Evolutionary conservation across 2,888 invertebrate species (phyloP).

Genomic region (Ophion costatus): DNA sequence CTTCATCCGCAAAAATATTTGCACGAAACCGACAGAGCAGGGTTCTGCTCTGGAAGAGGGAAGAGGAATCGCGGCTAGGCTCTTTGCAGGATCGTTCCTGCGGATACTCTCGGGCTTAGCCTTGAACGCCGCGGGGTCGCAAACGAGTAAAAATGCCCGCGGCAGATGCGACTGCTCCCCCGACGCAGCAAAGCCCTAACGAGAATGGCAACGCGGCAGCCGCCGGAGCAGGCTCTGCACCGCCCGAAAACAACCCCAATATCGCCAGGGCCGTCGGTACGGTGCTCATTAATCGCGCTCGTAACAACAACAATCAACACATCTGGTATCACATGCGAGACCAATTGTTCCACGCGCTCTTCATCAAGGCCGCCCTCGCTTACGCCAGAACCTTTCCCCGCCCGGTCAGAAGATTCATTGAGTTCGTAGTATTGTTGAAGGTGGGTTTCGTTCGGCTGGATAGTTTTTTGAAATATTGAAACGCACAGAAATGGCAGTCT

Average conservation of each 20-base stretch:
- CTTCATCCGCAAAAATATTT: background rate
- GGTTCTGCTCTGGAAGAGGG: background rate
- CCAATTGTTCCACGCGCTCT: constrained; percentile 96
- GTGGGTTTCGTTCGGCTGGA: constrained; percentile 81
- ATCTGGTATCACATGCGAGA: constrained; percentile 94
- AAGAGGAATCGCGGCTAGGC: background rate
- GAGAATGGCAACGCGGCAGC: constrained; percentile 71
- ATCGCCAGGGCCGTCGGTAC: constrained; percentile 69
- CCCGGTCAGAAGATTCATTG: constrained; percentile 92
- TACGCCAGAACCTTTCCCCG: constrained; percentile 96
- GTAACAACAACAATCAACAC: constrained; percentile 86
- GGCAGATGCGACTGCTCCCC: constrained; percentile 71
- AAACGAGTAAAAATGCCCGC: constrained; percentile 73
- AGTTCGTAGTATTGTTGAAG: constrained; percentile 92
- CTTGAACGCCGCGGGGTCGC: background rate
- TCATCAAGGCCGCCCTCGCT: constrained; percentile 95
- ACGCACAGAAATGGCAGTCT: no score
- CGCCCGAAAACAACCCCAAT: constrained; percentile 71
- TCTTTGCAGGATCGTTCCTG: background rate
- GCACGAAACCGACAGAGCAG: background rate
- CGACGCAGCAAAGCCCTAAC: constrained; percentile 73
- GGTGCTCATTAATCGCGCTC: constrained; percentile 75
- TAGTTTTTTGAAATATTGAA: background rate
- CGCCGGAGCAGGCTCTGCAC: constrained; percentile 26
- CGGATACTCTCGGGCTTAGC: background rate